Evolutionary conservation across 1,140 invertebrate genomes (phyloP).

Genomic region (Mya arenaria): DNA sequence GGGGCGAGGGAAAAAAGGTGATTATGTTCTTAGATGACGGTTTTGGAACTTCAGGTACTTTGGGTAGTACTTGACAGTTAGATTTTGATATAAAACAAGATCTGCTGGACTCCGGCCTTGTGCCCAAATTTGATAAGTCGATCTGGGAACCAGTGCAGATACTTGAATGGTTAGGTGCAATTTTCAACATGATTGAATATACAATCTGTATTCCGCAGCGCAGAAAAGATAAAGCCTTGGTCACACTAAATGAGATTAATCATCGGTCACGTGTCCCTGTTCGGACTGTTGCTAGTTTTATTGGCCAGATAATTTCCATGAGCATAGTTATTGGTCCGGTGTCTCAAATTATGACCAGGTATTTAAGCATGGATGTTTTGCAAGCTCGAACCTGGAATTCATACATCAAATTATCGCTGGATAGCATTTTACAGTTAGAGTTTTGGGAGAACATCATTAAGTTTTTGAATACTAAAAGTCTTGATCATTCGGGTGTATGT

Average conservation of each 20-base stretch:
- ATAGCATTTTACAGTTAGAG: not conserved
- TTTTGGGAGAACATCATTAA: constrained; percentile 14
- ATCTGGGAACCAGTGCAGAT: constrained; percentile 12
- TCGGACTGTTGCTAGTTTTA: not conserved
- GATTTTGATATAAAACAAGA: not conserved
- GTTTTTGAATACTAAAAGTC: not conserved
- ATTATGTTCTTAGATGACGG: constrained; percentile 42
- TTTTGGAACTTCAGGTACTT: constrained; percentile 19
- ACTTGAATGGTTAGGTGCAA: not conserved
- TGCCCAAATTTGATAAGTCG: constrained; percentile 24
- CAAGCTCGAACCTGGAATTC: constrained; percentile 2
- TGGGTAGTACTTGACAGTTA: not conserved
- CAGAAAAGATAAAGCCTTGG: not conserved
- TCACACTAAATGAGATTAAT: not conserved
- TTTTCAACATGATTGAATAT: not conserved
- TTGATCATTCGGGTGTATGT: not conserved
- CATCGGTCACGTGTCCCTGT: not conserved
- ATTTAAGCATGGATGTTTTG: constrained; percentile 35
- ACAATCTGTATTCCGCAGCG: constrained; percentile 5
- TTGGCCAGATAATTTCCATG: constrained; percentile 24
- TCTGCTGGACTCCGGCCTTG: constrained; percentile 15
- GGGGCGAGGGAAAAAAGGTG: constrained; percentile 30
- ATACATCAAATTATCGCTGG: not conserved
- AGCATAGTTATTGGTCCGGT: constrained; percentile 29
- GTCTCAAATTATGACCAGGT: constrained; percentile 14